These are phyloP conservation scores for Anoplophora glabripennis DNA, from an alignment of 1,140 invertebrate genomes.

Conservation along the genomic window DNA sequence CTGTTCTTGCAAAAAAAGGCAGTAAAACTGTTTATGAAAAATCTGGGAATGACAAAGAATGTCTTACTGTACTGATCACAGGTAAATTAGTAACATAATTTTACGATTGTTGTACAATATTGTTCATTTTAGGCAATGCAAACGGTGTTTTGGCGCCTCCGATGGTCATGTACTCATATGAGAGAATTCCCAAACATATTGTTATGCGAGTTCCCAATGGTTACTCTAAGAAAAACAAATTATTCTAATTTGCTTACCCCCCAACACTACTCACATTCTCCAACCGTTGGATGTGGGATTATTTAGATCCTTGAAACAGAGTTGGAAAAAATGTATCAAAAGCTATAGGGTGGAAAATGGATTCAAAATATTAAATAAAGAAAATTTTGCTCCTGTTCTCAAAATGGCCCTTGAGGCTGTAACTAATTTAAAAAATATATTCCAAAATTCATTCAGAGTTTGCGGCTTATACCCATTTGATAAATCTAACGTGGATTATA, in stretches of 20 bases:
- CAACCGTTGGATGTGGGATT: conserved; percentile 49
- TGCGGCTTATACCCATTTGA: conserved; percentile 7
- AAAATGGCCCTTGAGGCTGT: conserved; percentile 5
- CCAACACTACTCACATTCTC: conserved; percentile 49
- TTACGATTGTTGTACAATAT: neutral
- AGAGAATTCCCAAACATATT: conserved; percentile 9
- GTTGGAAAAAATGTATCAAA: conserved; percentile 37
- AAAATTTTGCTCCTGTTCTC: conserved; percentile 18
- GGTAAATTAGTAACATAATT: neutral
- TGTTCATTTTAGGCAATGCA: conserved; percentile 10
- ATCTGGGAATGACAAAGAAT: conserved; percentile 5
- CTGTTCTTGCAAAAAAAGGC: conserved; percentile 1
- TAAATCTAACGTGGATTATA: neutral
- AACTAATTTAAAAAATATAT: conserved; percentile 5
- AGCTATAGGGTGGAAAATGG: conserved; percentile 17
- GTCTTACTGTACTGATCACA: conserved; percentile 1
- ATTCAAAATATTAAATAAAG: neutral
- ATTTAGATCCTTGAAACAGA: conserved; percentile 43
- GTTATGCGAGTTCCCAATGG: conserved; percentile 2
- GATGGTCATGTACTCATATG: conserved; percentile 11
- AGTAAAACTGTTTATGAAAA: neutral
- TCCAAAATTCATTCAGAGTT: conserved; percentile 24
- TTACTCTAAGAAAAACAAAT: conserved; percentile 44
- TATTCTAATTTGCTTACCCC: conserved; percentile 43
- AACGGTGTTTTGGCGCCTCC: conserved; percentile 4